Percentiles rank a stretch among this genome's conserved stretches.
Conservation (phyloP, 2,797 vertebrate species). For the Pipistrellus nathusii region DNA sequence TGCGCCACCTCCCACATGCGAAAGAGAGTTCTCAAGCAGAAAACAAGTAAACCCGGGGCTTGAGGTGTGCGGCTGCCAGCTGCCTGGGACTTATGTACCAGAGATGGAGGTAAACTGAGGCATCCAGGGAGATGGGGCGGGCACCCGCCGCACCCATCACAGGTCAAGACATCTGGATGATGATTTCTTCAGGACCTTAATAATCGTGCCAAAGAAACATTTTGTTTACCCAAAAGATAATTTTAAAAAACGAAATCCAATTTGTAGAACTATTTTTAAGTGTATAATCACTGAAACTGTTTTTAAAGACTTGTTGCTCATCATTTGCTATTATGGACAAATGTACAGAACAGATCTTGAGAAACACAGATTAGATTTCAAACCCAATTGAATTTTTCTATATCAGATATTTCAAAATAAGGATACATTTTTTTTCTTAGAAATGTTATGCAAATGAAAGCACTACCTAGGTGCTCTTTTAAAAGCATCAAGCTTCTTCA, state of each 20-base stretch:
- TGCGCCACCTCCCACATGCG: too few species aligned
- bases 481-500: background rate
- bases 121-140: accelerated
- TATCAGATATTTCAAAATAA: background rate
- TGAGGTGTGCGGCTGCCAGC: background rate
- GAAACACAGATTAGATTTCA: background rate
- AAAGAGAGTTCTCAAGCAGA: background rate
- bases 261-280: background rate
- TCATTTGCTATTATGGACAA: background rate
- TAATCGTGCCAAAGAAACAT: background rate
- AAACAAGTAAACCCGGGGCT: background rate
- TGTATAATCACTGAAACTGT: background rate
- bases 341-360: background rate
- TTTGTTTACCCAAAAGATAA: background rate
- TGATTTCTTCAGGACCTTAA: background rate
- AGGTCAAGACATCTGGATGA: too few species aligned
- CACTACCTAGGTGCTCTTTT: accelerated
- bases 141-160: background rate
- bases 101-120: background rate
- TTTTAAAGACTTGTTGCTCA: background rate
- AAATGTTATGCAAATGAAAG: background rate
- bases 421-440: background rate
- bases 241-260: background rate
- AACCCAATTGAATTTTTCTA: background rate
- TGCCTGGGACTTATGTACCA: background rate